These are phyloP conservation scores for Merodon equestris DNA, from an alignment of 2,888 invertebrate species.

Conservation along the genomic window DNA sequence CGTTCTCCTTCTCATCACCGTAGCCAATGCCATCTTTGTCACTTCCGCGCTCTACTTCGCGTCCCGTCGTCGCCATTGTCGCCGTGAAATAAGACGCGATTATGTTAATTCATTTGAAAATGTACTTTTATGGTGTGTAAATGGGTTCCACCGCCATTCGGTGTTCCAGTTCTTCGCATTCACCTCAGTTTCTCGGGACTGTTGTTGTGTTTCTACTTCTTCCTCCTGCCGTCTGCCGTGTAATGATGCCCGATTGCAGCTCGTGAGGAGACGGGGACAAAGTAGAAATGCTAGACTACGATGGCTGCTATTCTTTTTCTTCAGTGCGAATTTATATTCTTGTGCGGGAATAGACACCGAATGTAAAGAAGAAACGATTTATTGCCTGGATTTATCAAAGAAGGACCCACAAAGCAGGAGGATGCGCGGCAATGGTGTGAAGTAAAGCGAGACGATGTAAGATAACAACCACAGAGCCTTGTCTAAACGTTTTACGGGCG, in stretches of 20 bases:
- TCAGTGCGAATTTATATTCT: constrained; percentile 24
- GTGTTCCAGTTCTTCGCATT: too few species aligned
- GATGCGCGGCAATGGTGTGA: background rate
- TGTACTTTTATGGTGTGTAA: constrained; percentile 66
- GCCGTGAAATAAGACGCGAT: constrained; percentile 65
- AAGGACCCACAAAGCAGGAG: background rate
- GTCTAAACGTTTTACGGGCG: constrained; percentile 47
- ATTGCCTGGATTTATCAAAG: constrained; percentile 69
- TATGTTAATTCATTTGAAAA: constrained; percentile 68
- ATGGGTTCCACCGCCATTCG: constrained; percentile 30
- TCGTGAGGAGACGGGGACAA: background rate
- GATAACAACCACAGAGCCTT: constrained; percentile 53
- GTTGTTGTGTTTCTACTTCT: constrained; percentile 11
- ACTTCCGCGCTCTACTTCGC: too few species aligned
- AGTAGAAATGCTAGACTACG: constrained; percentile 51
- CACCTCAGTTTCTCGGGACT: constrained; percentile 12
- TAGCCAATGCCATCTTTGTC: background rate
- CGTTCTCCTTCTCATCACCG: constrained; percentile 12
- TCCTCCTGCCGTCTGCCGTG: constrained; percentile 31
- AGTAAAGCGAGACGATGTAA: constrained; percentile 15
- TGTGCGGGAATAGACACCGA: background rate
- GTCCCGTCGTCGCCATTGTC: constrained; percentile 20
- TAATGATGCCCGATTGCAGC: background rate
- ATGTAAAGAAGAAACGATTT: constrained; percentile 48
- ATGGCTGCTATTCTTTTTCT: constrained; percentile 42